Conservation (phyloP, 2,888 invertebrate genomes). For the Melanchra persicariae region DNA sequence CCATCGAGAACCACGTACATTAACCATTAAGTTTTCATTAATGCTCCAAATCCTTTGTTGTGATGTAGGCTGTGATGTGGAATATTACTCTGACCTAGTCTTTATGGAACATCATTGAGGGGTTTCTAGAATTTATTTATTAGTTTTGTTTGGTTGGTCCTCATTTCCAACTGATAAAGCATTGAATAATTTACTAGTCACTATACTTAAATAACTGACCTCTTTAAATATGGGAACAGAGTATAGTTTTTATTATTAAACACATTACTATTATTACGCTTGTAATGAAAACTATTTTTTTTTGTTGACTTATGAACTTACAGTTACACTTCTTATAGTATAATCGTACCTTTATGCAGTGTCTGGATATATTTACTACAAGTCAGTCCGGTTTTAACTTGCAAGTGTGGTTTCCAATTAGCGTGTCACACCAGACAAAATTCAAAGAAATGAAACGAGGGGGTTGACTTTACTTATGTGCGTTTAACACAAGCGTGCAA, state of each 20-base stretch:
- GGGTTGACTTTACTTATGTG: constrained; percentile 8
- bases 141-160: constrained; percentile 18
- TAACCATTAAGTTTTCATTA: constrained; percentile 72
- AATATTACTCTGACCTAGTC: constrained; percentile 59
- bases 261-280: neutral
- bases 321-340: no score
- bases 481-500: neutral
- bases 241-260: neutral
- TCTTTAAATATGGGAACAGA: neutral
- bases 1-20: constrained; percentile 47
- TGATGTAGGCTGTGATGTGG: constrained; percentile 27
- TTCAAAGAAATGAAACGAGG: constrained; percentile 26
- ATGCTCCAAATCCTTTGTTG: constrained; percentile 69
- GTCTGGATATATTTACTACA: neutral
- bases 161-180: constrained; percentile 19
- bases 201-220: neutral
- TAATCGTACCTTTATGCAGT: no score
- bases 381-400: neutral
- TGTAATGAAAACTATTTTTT: neutral
- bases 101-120: constrained; percentile 37
- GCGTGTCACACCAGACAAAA: constrained; percentile 17
- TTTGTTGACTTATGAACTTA: no score
- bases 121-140: constrained; percentile 37
- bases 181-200: constrained; percentile 11
- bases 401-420: neutral